These are phyloP conservation scores for Apodemus sylvaticus DNA, from an alignment of 2,113 vertebrate species.

Conservation along the genomic window DNA sequence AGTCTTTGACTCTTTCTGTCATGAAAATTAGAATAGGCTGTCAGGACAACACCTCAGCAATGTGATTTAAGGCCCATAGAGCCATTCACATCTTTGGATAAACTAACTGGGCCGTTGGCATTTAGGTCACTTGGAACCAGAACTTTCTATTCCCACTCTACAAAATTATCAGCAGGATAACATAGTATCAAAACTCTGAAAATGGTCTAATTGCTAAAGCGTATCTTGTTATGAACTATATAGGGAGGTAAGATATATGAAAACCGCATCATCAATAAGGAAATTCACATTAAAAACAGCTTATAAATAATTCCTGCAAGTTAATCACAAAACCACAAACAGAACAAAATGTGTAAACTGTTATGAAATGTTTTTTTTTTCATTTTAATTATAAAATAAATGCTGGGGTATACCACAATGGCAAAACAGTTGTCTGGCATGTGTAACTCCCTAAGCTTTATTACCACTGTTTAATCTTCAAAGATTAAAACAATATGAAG, in stretches of 20 bases:
- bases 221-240: conserved; percentile 9
- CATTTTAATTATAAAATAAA: conserved; percentile 30
- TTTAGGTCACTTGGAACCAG: conserved; percentile 6
- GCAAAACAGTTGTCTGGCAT: not conserved
- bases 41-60: conserved; percentile 3
- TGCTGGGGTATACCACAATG: not conserved
- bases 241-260: conserved; percentile 40
- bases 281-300: not conserved
- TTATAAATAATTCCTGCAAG: not conserved
- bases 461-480: not conserved
- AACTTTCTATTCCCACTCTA: not conserved
- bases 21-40: not conserved
- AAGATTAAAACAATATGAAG: conserved; percentile 28
- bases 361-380: not conserved
- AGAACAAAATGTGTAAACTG: not conserved
- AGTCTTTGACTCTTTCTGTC: conserved; percentile 18
- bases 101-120: conserved; percentile 22
- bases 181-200: conserved; percentile 18
- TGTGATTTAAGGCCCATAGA: conserved; percentile 42
- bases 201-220: not conserved
- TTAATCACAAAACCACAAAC: not conserved
- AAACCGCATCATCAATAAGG: conserved; percentile 8
- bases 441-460: not conserved
- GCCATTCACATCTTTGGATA: not conserved
- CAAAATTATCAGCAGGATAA: conserved; percentile 27